Evolutionary conservation across 2,888 invertebrate genomes (phyloP), one percentile per base, ranked within the genome.

Genomic region (Tromatobia lineatoria): DNA sequence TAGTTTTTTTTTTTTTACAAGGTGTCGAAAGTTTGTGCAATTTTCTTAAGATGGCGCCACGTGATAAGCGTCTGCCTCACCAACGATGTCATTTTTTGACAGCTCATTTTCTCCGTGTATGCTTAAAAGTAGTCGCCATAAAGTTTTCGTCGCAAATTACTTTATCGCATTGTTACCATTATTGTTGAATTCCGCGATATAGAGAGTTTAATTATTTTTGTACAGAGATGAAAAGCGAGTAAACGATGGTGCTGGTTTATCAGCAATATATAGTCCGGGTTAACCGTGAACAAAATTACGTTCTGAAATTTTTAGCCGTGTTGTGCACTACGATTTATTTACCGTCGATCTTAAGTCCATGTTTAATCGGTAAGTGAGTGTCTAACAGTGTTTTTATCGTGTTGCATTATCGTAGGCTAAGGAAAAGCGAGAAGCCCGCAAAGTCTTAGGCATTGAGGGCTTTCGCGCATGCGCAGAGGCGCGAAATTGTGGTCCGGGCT

Each of bases 151-250:
- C 20, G 38, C 75, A 50, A 69, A 71, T 80, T 82, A 11, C 54
- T 69, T 85, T 80, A n/a, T 84, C 66, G 59, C 11, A 80, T 82
- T 79, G 79, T 75, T 75, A 20, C 78, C 23, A 77, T 82, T 86
- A 85, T 87, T 83, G 87, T 89, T 90, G 78, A 74, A 87, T 88
- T 86, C 71, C 82, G 87, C 87, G 79, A 87, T 85, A 87, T 89
- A 89, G 88, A 89, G 89, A 90, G 80, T 90, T 90, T 90, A 90
- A 88, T 91, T 91, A 91, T 91, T 91, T 91, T 91, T 90, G 87
- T 91, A 91, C 90, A 79, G 64, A 67, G 80, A 78, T 42, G n/a
- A 67, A 61, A 64, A 50, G 20, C 54, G 34, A 23, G 10, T n/a
- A 34, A 23, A 4, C 57, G 70, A 57, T 42, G 20, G 47, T 23